These are phyloP conservation scores for Pholis gunnellus DNA, from an alignment of 2,113 vertebrate species.

Conservation along the genomic window DNA sequence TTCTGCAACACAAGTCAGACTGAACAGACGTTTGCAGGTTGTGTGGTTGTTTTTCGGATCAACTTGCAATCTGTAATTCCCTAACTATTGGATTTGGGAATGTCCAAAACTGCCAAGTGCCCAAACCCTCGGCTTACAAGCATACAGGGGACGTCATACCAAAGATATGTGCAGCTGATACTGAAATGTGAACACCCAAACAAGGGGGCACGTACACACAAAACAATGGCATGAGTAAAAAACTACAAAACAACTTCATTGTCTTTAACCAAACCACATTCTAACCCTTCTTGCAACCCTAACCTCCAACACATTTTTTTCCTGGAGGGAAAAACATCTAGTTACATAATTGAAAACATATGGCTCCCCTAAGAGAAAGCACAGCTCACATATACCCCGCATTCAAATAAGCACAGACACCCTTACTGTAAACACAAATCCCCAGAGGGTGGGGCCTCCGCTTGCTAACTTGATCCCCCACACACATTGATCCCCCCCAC, in stretches of 20 bases:
- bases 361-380: neutral
- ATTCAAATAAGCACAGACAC: neutral
- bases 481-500: conserved; percentile 24
- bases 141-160: neutral
- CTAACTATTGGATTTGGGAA: neutral
- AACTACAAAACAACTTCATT: neutral
- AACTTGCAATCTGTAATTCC: neutral
- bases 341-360: neutral
- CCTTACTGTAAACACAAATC: conserved; percentile 20
- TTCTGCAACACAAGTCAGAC: neutral
- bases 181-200: conserved; percentile 3
- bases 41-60: neutral
- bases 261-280: conserved; percentile 3
- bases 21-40: neutral
- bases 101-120: neutral
- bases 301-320: neutral
- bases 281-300: neutral
- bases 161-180: conserved; percentile 17
- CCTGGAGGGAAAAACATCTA: neutral
- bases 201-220: neutral
- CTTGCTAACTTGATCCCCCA: conserved; percentile 24
- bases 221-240: conserved; percentile 13
- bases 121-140: conserved; percentile 15
- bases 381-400: neutral
- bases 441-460: conserved; percentile 59